These are phyloP conservation scores for Muscicapa adusta DNA, from an alignment of 2,113 vertebrate genomes.

Conservation along the genomic window DNA sequence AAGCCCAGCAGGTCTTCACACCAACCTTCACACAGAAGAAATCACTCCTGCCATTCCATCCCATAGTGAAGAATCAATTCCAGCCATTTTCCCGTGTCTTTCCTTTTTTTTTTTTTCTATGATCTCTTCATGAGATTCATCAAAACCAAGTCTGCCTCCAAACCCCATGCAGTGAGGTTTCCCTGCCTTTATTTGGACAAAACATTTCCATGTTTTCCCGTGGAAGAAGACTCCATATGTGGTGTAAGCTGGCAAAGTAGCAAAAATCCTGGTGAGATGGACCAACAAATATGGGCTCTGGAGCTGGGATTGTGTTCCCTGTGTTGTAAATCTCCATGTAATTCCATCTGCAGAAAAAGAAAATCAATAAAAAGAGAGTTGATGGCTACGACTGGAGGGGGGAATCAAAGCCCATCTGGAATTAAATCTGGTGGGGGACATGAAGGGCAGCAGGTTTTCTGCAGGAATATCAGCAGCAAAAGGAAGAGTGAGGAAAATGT, in stretches of 20 bases:
- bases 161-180: not conserved
- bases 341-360: not conserved
- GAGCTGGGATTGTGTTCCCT: not conserved
- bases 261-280: not conserved
- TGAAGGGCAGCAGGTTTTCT: not conserved
- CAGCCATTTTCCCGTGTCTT: not conserved
- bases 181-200: not conserved
- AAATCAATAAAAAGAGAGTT: not conserved
- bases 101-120: not conserved
- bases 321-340: not conserved
- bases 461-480: not conserved
- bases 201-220: not conserved
- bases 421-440: not conserved
- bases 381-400: not conserved
- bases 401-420: not conserved
- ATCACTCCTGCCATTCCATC: not conserved
- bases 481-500: not conserved
- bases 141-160: not conserved
- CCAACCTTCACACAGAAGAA: not conserved
- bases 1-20: not conserved
- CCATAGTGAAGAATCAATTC: not conserved
- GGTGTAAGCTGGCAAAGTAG: not conserved
- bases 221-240: not conserved
- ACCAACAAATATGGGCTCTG: not conserved
- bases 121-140: accelerated